Conservation (phyloP, 1,140 invertebrate species). For the Drosophila chauvacae region DNA sequence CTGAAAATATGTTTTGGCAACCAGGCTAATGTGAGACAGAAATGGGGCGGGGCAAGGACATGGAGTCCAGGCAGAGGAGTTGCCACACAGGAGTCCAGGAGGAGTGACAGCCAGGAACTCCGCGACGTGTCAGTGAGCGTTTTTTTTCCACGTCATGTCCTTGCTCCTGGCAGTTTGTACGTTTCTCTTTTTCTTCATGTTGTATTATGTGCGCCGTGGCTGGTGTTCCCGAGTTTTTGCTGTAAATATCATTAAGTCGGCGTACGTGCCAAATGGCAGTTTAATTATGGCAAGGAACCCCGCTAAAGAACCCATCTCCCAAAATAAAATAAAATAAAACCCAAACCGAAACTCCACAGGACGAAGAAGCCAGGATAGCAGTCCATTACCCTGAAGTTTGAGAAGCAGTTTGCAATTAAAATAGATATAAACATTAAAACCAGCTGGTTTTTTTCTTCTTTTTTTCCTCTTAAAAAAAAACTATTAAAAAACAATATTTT, state of each 20-base stretch:
- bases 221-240: slow-evolving; percentile 51
- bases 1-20: slow-evolving; percentile 32
- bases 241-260: slow-evolving; percentile 75
- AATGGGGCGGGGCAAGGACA: slow-evolving; percentile 2
- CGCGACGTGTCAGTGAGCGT: slow-evolving; percentile 53
- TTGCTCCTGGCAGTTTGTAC: slow-evolving; percentile 7
- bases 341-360: slow-evolving; percentile 20
- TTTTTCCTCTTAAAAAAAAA: neutral
- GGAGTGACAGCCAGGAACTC: slow-evolving; percentile 32
- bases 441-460: neutral
- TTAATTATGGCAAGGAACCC: slow-evolving; percentile 61
- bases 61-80: slow-evolving; percentile 7
- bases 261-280: slow-evolving; percentile 76
- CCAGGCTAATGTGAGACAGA: slow-evolving; percentile 18
- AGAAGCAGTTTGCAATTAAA: slow-evolving; percentile 50
- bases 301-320: slow-evolving; percentile 22
- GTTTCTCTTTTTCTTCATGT: neutral
- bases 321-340: neutral
- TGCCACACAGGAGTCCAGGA: slow-evolving; percentile 26
- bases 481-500: slow-evolving; percentile 48
- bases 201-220: slow-evolving; percentile 12
- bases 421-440: slow-evolving; percentile 51
- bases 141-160: slow-evolving; percentile 27
- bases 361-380: slow-evolving; percentile 4
- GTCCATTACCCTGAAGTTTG: slow-evolving; percentile 44